Conservation (phyloP, 2,797 vertebrate species). For the Spheniscus humboldti region DNA sequence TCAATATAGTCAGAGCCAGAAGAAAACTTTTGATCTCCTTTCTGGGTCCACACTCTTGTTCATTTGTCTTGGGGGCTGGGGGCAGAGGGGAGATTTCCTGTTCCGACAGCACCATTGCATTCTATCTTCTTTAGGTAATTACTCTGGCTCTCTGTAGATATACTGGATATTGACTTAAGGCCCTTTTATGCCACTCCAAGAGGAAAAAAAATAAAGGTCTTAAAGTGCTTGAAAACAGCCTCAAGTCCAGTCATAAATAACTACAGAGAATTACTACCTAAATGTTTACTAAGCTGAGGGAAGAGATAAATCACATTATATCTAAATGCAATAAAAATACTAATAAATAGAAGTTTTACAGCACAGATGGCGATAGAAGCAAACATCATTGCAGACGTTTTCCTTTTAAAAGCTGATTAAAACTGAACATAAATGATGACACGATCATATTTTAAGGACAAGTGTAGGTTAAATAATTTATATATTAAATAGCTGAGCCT, state of each 20-base stretch:
- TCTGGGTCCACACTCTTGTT: not conserved
- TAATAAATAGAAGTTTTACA: constrained; percentile 38
- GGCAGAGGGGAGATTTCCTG: not conserved
- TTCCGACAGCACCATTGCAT: not conserved
- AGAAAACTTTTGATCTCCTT: not conserved
- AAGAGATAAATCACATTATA: constrained; percentile 19
- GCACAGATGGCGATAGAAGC: not conserved
- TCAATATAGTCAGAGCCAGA: not conserved
- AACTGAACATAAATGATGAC: not conserved
- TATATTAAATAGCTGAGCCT: not conserved
- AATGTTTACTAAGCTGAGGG: not conserved
- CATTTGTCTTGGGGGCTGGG: not conserved
- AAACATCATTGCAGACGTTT: not conserved
- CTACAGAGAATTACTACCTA: not conserved
- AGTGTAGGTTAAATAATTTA: constrained; percentile 6
- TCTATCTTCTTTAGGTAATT: constrained; percentile 20
- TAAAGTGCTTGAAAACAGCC: constrained; percentile 38
- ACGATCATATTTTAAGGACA: not conserved
- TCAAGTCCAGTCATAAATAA: constrained; percentile 21
- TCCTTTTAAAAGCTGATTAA: not conserved
- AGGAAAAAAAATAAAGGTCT: not conserved
- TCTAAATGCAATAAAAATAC: constrained; percentile 16
- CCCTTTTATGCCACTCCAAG: constrained; percentile 19
- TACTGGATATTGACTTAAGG: constrained; percentile 23
- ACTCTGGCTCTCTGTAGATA: not conserved